Evolutionary conservation across 1,140 invertebrate genomes (phyloP).

Genomic region (Euwallacea similis): DNA sequence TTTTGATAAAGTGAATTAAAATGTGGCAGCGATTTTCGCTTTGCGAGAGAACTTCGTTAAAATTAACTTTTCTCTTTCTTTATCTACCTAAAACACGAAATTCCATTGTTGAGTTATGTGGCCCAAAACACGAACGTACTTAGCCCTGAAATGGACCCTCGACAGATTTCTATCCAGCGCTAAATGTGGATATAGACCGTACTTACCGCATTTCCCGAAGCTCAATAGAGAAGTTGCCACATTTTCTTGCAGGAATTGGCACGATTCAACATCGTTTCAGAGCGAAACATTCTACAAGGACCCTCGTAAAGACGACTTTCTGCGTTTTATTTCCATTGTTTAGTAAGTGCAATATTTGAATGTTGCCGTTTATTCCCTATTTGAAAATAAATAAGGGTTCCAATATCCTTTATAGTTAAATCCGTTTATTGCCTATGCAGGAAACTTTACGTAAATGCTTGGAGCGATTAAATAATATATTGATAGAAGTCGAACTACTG

Average conservation of each 20-base stretch:
- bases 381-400: not conserved
- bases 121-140: too few relatives aligned
- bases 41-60: too few relatives aligned
- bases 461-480: not conserved
- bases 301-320: slow-evolving; percentile 2
- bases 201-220: not conserved
- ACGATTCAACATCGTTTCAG: not conserved
- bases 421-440: not conserved
- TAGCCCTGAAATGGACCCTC: not conserved
- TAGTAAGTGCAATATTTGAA: slow-evolving; percentile 4
- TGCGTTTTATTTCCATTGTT: slow-evolving; percentile 13
- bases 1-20: too few relatives aligned
- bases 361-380: not conserved
- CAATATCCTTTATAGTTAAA: not conserved
- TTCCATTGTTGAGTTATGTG: too few relatives aligned
- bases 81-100: too few relatives aligned
- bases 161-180: slow-evolving; percentile 5
- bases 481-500: too few relatives aligned
- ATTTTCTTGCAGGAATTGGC: slow-evolving; percentile 10
- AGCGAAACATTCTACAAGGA: not conserved
- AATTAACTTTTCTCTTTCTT: too few relatives aligned
- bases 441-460: not conserved
- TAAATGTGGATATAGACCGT: slow-evolving; percentile 3
- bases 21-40: too few relatives aligned
- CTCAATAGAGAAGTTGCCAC: slow-evolving; percentile 4